Conservation (phyloP, 2,113 vertebrate species). For the Haplotaxodon microlepis region DNA sequence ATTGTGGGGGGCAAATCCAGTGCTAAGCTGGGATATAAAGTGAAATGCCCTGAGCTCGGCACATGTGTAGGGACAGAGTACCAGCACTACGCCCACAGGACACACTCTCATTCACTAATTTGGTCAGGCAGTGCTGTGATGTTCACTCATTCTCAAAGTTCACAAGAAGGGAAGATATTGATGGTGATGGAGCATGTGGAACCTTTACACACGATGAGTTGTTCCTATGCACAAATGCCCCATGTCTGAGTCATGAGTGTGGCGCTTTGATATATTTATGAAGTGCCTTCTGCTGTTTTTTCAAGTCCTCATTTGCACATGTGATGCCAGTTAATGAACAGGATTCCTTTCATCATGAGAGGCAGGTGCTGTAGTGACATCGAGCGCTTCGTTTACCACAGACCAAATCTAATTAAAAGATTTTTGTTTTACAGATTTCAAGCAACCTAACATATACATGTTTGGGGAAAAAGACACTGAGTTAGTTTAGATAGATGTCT, state of each 20-base stretch:
- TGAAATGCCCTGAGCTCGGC: slow-evolving; percentile 82
- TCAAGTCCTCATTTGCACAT: not conserved
- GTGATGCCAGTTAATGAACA: not conserved
- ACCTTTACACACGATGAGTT: accelerated
- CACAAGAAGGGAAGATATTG: not conserved
- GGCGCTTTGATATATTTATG: not conserved
- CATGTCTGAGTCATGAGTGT: not conserved
- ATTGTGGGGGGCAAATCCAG: slow-evolving; percentile 85
- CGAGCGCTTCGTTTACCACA: not conserved
- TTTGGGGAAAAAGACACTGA: accelerated
- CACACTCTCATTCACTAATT: slow-evolving; percentile 8
- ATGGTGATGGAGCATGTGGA: not conserved
- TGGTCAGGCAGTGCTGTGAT: not conserved
- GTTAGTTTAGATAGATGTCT: not conserved
- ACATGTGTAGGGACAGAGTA: slow-evolving; percentile 64
- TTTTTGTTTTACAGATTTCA: not conserved
- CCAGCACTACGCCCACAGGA: not conserved
- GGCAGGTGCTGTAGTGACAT: not conserved
- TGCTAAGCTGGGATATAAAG: slow-evolving; percentile 80
- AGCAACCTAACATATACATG: not conserved
- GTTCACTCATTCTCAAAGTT: not conserved
- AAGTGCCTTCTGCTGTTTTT: not conserved
- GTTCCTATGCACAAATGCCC: not conserved
- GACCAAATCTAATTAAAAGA: not conserved
- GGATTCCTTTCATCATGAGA: not conserved